Base-by-base conservation (phyloP, 1,140 invertebrate species). In the Hesperophylax magnus region DNA sequence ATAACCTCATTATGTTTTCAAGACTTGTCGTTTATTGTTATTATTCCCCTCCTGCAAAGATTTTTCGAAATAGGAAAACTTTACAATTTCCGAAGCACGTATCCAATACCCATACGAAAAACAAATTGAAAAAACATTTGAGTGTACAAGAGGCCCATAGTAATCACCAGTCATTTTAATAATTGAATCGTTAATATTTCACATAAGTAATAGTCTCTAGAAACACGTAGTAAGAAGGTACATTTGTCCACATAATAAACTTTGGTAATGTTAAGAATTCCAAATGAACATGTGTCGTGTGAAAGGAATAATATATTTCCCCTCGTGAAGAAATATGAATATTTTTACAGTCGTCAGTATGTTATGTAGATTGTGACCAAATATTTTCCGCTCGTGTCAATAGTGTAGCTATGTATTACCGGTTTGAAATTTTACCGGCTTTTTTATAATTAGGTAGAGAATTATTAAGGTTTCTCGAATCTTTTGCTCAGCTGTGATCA, bases 301-400 rank as follows among this genome's bases (percentile, higher is more conserved):
- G 65, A 67, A 67, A 47, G 31, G 65, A 67, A 67, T 39, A 39
- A 39, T 67, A 67, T 67, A 67, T 67, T 67, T 27, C 65, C 34
- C 11, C 6, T 39, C n/a, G 65, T n/a, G 24, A 31, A 67, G 17
- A 67, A 67, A 67, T 67, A 67, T 34, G 65, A 67, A 67, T 39
- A 67, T 67, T 67, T 39, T 67, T 39, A 14, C 31, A 17, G 65
- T 67, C 31, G 15, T 67, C 58, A 20, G 58, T 67, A 47, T 18
- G 15, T 67, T 67, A 67, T 67, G 65, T 67, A 67, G 39, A 67
- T 67, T 34, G 27, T 67, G 18, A 14, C 17, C 34, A 67, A 67
- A 67, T 67, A 67, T 67, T 67, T 67, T 67, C 65, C 34, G 18
- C 39, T 39, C 31, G n/a, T 67, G 31, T 67, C 65, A 67, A 18